Evolutionary conservation across 2,797 vertebrate species (phyloP), one percentile per base, ranked within the genome.

Genomic region (Centroberyx gerrardi): DNA sequence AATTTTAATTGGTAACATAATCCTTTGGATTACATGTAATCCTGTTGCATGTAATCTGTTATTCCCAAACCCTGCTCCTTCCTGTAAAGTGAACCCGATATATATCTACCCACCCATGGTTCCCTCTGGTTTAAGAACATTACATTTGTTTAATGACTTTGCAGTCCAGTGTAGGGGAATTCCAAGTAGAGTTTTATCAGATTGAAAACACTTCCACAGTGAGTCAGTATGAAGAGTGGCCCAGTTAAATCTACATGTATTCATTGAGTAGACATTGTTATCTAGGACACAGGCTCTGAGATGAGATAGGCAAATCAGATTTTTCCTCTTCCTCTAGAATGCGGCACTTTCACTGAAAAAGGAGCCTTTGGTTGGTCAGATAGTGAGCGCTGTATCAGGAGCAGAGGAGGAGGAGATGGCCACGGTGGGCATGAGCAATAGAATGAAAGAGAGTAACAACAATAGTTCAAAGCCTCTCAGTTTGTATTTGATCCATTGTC

Each of bases 401-500:
- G 71, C 46, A 79, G 55, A 81, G 82, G 85, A 85, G 84, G 66
- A 87, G 84, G 42, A 54, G 68, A 66, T 53, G 82, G 79, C 72
- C 72, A 64, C 4, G 53, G 81, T 86, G 81, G 84, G 84, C 84
- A 88, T 85, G 68, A 78, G 84, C 76, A 80, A 88, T 51, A 75
- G 81, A 87, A 75, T 77, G 66, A 81, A 87, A 89, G 77, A 87
- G 84, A 83, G 78, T 15, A 60, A 73, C 68, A 87, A 94, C 93
- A 94, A 93, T 93, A 81, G 90, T 95, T 95, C 92, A 95, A 95
- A 95, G 93, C 80, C 62, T 84, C 82, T 65, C 58, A 46, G 70
- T 86, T 85, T 78, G 89, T 73, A 94, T 95, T 95, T 95, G 94
- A 94, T 94, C 93, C 86, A 94, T 94, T 95, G 93, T 95, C 71